phyloP scores from a whole-genome alignment of 2,888 invertebrate genomes.

The Tipula confusa region DNA sequence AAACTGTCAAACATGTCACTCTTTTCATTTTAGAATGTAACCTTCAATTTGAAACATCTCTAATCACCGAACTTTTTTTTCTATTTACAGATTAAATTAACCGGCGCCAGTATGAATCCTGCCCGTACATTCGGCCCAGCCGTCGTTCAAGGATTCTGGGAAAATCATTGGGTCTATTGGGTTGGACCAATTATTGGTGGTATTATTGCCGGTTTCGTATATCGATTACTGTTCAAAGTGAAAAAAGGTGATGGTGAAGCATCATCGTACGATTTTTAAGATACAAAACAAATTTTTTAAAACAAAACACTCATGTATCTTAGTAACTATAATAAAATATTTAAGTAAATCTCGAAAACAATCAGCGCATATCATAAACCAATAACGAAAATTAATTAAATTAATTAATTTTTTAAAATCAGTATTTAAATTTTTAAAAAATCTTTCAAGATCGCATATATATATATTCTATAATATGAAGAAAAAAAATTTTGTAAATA shows the following conservation, averaged over 20 bases:
- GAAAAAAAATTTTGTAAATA: neutral
- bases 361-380: neutral
- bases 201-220: slow-evolving; percentile 66
- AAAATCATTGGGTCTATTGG: slow-evolving; percentile 87
- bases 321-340: neutral
- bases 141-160: slow-evolving; percentile 69
- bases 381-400: neutral
- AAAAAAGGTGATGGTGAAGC: slow-evolving; percentile 67
- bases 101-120: slow-evolving; percentile 91
- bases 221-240: slow-evolving; percentile 65
- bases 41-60: too few relatives aligned
- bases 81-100: slow-evolving; percentile 62
- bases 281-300: too few relatives aligned
- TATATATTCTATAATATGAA: too few relatives aligned
- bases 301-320: neutral
- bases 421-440: neutral
- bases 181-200: slow-evolving; percentile 78
- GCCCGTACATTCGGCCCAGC: slow-evolving; percentile 87
- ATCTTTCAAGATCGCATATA: neutral
- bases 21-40: too few relatives aligned
- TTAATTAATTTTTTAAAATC: neutral
- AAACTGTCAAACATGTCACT: too few relatives aligned
- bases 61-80: too few relatives aligned
- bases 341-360: slow-evolving; percentile 3
- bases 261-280: slow-evolving; percentile 72